Conservation (phyloP, 2,113 vertebrate genomes). For the Coracopsis vasa region DNA sequence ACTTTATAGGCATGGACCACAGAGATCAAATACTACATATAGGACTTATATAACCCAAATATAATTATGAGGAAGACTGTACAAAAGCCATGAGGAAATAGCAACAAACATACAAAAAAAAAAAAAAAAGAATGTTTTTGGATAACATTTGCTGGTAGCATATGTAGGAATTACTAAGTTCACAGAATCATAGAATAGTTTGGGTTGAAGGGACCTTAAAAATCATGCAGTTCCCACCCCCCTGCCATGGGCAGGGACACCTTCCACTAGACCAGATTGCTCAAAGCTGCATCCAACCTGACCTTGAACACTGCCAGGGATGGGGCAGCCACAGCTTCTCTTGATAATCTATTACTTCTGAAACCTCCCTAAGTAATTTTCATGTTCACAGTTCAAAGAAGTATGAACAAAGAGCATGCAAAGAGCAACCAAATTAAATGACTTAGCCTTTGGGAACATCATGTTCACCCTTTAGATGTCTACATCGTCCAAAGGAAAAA, state of each 20-base stretch:
- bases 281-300: neutral
- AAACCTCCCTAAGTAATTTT: neutral
- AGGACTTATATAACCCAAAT: neutral
- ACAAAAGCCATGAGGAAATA: neutral
- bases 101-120: neutral
- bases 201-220: neutral
- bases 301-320: neutral
- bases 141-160: neutral
- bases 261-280: neutral
- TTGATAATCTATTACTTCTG: neutral
- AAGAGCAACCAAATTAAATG: neutral
- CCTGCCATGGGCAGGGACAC: neutral
- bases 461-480: neutral
- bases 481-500: neutral
- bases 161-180: neutral
- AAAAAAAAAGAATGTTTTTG: neutral
- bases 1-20: neutral
- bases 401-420: too few relatives aligned
- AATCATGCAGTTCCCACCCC: neutral
- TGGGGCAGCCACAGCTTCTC: neutral
- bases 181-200: neutral
- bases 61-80: neutral
- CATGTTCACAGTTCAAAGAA: neutral
- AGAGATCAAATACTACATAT: neutral
- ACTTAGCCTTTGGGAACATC: neutral